Evolutionary conservation across 2,113 vertebrate genomes (phyloP), one percentile per base, ranked within the genome.

Genomic region (Pomatorhinus ruficollis): DNA sequence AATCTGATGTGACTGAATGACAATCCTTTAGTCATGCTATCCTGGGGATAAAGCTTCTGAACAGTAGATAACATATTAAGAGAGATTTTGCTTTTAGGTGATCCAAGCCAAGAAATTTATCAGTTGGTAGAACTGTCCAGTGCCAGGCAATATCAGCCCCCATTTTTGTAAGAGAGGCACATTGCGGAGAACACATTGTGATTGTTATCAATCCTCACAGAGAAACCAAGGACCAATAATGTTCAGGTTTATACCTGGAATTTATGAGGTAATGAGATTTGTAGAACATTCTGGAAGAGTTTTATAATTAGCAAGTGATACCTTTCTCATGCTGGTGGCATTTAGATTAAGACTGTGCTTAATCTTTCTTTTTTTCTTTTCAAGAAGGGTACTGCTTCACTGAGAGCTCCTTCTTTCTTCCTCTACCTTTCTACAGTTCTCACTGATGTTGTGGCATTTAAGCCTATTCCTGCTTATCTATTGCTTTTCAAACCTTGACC

Each of bases 111-210:
- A 81, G 19, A 30, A 76, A 52, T 49, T 53, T 53, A 37, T 63
- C 24, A 15, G 19, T 74, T 57, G 28, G 25, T 80, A 72, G 39
- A 42, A 65, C 22, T 54, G 22, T 40, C n/a, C 11, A 63, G n/a
- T 42, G 33, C 15, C 63, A 57, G 57, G 18, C 22, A 23, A 11
- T 42, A 65, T 72, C 11, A 64, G 25, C 5, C 9, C 42, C 50
- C 23, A 15, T 57, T 85, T 90, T 59, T 89, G 15, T 54, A 77
- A 70, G 35, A 40, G 17, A 7, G 21, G 11, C 5, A 50, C 11
- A 22, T 21, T 78, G 33, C 0, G 1, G 61, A 76, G 31, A 64
- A 10, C 8, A 6, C 17, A 27, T 10, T 0, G 0, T 2, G 2
- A 6, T 23, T 23, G 4, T 35, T 40, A 40, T 23, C 53, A 68